phyloP scores from a whole-genome alignment of 2,113 vertebrate species.

The Brachypteracias leptosomus region DNA sequence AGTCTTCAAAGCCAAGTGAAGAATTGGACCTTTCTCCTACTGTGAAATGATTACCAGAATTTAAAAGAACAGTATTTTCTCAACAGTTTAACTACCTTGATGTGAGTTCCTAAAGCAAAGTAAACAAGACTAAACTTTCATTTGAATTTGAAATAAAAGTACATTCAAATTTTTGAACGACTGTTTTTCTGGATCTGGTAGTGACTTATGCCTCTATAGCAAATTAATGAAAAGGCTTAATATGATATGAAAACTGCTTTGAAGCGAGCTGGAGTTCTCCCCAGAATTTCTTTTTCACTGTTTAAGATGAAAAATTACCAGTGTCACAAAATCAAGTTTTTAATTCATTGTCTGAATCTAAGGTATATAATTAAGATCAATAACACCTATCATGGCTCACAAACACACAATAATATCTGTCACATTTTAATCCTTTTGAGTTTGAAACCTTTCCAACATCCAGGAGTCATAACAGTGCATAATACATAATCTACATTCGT shows the following conservation, averaged over 20 bases:
- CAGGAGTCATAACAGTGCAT: neutral
- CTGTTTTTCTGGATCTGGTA: neutral
- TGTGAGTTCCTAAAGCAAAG: neutral
- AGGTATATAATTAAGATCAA: neutral
- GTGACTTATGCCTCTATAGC: rapidly evolving
- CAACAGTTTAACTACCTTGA: neutral
- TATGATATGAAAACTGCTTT: neutral
- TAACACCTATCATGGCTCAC: neutral
- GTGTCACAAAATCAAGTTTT: neutral
- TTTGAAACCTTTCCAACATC: neutral
- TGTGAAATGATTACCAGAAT: neutral
- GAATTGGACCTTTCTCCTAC: rapidly evolving
- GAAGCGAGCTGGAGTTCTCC: neutral
- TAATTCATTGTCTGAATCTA: neutral
- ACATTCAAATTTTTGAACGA: neutral
- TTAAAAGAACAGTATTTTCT: neutral
- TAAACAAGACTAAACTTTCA: neutral
- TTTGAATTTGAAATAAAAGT: neutral
- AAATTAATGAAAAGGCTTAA: neutral
- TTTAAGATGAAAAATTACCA: neutral
- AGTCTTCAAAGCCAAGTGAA: neutral
- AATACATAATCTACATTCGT: neutral
- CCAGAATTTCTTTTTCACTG: neutral
- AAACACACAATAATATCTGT: neutral
- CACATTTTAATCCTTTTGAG: neutral